Evolutionary conservation across 2,888 invertebrate genomes (phyloP), one percentile per base, ranked within the genome.

Genomic region (Pheosia tremula): DNA sequence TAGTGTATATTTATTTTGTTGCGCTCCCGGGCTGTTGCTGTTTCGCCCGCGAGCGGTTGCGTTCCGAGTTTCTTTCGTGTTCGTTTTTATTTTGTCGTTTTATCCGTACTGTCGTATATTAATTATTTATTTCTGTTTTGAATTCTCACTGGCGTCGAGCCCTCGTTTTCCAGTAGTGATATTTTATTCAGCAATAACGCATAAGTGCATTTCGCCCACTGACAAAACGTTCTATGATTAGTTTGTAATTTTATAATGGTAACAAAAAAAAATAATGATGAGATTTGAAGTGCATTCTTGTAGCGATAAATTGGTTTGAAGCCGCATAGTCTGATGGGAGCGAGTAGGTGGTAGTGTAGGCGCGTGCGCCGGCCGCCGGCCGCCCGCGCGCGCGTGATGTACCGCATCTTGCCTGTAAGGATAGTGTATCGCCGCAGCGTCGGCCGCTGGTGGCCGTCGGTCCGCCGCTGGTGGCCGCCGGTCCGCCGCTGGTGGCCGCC

Each of bases 261-360:
- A 89, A 90, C 86, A 90, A 91, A 90, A 89, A 85, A 89, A 84
- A 80, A 83, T 88, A 90, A 89, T 86, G 83, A 89, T 91, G 94
- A 94, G 93, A 93, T 93, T 93, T 81, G 88, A 91, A 91, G 92
- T 92, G 93, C 93, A 93, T 92, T 93, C 90, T 91, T 89, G 88
- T 91, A 92, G 93, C 87, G 87, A 83, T 90, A 89, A 87, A 88
- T 90, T 90, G 89, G 89, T 89, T 88, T 89, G 88, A 89, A 92
- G 90, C 91, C 88, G 90, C 88, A 90, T 91, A 91, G 93, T 93
- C 92, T 91, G 93, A 88, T 86, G 84, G 83, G 82, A 82, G 82
- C 79, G 80, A 81, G 84, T 84, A 83, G 83, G 78, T 75, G 72
- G 71, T 24, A 24, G 77, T 67, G 67, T 74, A 72, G 77, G 77